Base-by-base conservation (phyloP, 92 coral and sea anemone genomes). In the Palythoa grandis region DNA sequence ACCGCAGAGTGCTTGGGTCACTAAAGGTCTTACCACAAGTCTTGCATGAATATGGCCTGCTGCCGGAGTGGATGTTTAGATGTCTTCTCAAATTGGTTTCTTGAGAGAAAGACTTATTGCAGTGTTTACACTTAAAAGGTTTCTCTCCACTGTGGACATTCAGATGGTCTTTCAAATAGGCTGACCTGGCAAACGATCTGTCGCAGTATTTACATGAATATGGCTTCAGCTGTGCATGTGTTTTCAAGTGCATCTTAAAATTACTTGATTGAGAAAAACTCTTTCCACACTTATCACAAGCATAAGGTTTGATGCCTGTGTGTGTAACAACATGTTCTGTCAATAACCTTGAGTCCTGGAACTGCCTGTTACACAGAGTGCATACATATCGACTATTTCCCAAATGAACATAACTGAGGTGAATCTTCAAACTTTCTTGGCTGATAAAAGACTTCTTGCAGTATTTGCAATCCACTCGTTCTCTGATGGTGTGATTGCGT, bases 251-350 rank as follows among this genome's bases (percentile, higher is more conserved):
- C 12, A 11, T 15, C 63, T 76, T 76, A 12, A 76, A 76, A 15
- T 76, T 53, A 20, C 23, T 1, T 53, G 65, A 54, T 2, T 25
- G 43, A 6, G 82, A 25, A 35, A 76, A 76, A 50, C 82, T 76
- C 50, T 76, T 76, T 16, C 82, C 82, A 52, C 82, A 76, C 19
- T 76, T 56, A 7, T 76, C 66, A 29, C 82, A 76, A 17, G 25
- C 67, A 15, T 76, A 76, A 5, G 82, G 82, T 7, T 76, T 76
- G 16, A 76, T 56, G 43, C 66, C 82, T 7, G 82, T 52, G 43
- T 54, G 82, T 24, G 47, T 10, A 29, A 76, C 23, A 29, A 54
- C 47, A 48, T 76, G 66, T 5, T 53, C 68, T 1, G 82, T 76
- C 40, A 76, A 11, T 6, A 19, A n/a, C 5, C 14, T 54, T 5